These are phyloP conservation scores for Andrena camellia DNA, from an alignment of 2,888 invertebrate genomes.

Conservation along the genomic window DNA sequence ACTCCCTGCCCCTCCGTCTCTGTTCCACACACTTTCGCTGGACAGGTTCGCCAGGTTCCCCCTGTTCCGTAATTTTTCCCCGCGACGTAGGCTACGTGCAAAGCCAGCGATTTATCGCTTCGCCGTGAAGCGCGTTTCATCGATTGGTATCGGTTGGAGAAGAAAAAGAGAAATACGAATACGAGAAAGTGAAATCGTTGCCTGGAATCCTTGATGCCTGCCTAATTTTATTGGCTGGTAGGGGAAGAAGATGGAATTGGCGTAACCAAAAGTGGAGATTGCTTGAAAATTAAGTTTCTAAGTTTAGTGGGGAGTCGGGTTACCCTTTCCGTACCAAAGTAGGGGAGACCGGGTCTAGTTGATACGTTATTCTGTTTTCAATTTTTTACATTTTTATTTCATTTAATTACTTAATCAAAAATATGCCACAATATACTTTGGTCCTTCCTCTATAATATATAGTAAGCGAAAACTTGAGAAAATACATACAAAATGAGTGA, in stretches of 20 bases:
- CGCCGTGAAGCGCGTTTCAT: conserved; percentile 32
- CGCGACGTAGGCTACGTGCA: conserved; percentile 22
- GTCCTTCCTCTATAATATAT: no score
- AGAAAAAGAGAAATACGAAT: conserved; percentile 28
- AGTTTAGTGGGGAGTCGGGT: no score
- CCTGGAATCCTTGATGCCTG: not conserved
- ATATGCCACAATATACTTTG: no score
- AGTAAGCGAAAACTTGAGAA: no score
- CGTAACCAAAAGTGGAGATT: not conserved
- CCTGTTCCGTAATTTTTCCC: conserved; percentile 17
- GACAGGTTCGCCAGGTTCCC: not conserved
- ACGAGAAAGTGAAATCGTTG: conserved; percentile 30
- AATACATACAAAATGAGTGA: no score
- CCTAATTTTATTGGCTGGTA: not conserved
- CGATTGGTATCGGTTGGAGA: conserved; percentile 58
- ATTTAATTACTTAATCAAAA: no score
- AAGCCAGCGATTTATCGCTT: conserved; percentile 62
- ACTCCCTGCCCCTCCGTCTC: conserved; percentile 33
- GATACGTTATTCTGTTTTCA: no score
- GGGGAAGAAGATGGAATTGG: not conserved
- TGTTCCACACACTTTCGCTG: conserved; percentile 18
- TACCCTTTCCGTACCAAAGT: no score
- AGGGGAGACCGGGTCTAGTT: no score
- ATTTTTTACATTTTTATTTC: no score
- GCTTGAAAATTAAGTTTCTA: not conserved